Evolutionary conservation across 2,888 invertebrate genomes (phyloP), one percentile per base, ranked within the genome.

Genomic region (Odontothrips loti): DNA sequence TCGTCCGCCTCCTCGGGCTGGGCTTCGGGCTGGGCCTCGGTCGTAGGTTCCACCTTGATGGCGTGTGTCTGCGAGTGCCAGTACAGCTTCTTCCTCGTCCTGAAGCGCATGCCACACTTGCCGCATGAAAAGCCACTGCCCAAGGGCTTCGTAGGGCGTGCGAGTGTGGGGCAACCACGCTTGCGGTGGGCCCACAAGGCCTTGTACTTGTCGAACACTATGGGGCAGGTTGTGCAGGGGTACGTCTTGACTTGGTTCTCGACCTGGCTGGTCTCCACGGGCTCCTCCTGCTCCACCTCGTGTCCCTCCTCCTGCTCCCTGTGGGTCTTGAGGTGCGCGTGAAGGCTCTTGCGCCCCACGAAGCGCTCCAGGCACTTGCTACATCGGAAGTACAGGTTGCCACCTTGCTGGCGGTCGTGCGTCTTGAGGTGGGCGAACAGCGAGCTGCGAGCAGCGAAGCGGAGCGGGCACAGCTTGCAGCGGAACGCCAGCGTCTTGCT

Each of bases 321-420:
- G 23, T 68, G 68, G 9, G 68, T 23, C 68, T 68, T 68, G 68
- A 23, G 23, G 68, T 68, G 68, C n/a, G 68, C 68, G 68, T 68
- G 68, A 9, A 68, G 68, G 23, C 23, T 23, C 68, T 68, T 68
- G n/a, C 68, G n/a, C n/a, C 68, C 23, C 23, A 23, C 68, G 68
- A 68, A 68, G 23, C 23, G 23, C 68, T 68, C 68, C 68, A 68
- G 23, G 68, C 68, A 68, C 68, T 23, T 68, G 68, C n/a, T 23
- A 6, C 68, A 68, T 3, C 68, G 68, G 23, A 23, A n/a, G 68
- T 51, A 51, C 51, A 68, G n/a, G 23, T 68, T 68, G 68, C 23
- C 23, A 23, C 68, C 68, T 23, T 68, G n/a, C 23, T 11, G 11
- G 68, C 68, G 68, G 68, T 68, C 68, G 68, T 68, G 68, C 68